These are phyloP conservation scores for Muscicapa adusta DNA, from an alignment of 2,113 vertebrate species.

Conservation along the genomic window DNA sequence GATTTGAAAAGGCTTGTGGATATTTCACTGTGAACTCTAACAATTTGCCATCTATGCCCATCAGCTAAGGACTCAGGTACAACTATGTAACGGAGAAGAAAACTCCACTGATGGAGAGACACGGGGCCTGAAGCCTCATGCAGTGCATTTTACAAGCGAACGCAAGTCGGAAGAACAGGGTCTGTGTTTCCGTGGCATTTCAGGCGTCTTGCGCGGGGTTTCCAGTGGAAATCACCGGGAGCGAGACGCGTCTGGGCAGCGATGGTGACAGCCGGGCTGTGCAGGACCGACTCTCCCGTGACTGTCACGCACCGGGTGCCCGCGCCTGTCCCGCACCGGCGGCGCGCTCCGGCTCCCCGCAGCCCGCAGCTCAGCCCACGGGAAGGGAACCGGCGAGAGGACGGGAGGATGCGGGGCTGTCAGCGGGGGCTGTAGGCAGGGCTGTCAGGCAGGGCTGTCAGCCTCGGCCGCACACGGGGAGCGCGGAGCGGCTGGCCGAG, in stretches of 20 bases:
- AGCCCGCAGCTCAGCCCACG: accelerated
- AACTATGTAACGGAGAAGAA: accelerated
- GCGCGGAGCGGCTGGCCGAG: neutral
- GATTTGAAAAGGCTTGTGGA: neutral
- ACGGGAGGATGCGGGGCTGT: accelerated
- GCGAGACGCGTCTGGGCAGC: neutral
- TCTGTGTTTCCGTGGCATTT: neutral
- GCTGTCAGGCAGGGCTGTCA: neutral
- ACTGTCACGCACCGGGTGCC: neutral
- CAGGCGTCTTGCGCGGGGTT: neutral
- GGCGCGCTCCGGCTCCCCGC: accelerated
- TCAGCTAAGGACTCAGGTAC: neutral
- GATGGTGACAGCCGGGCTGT: accelerated
- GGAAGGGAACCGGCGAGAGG: accelerated
- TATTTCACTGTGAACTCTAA: neutral
- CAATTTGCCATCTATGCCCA: accelerated
- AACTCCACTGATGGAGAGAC: neutral
- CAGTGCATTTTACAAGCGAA: accelerated
- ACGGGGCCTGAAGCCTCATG: accelerated
- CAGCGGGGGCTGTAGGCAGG: neutral
- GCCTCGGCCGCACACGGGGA: neutral
- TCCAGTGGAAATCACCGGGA: slow-evolving; percentile 52
- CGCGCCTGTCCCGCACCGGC: neutral
- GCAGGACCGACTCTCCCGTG: neutral
- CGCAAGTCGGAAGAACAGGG: accelerated